Evolutionary conservation across 2,888 invertebrate genomes (phyloP), one percentile per base, ranked within the genome.

Genomic region (Cephus pygmeus): DNA sequence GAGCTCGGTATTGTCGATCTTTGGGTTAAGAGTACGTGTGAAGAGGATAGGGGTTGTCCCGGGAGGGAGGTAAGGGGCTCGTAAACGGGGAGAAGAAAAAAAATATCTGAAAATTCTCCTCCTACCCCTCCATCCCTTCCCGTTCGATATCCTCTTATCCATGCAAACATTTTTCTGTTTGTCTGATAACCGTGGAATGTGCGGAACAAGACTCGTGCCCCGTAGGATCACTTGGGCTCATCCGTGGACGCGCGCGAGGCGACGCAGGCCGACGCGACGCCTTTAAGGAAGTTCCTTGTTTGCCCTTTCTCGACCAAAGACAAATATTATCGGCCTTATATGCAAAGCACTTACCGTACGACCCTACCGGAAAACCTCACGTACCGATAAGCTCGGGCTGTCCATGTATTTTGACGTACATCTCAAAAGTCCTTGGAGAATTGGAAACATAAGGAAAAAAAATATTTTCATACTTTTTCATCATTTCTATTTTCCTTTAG

Each of bases 101-200:
- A 75, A 75, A 15, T n/a, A 33, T 34, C 69, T 69, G 35, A n/a
- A 69, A 75, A 75, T 69, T 36, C 56, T 40, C 15, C 36, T 4
- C 12, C 36, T 12, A 0, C 15, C 36, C 36, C 15, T 15, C 40
- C 6, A 1, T 15, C 15, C 40, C 15, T 15, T 73, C 68, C 56
- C 33, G 34, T 78, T 78, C 78, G 78, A 78, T 78, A 75, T 75
- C 68, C 71, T 75, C 78, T 82, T 81, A 83, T 78, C 80, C 78
- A 75, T 82, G 78, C 33, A 33, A 81, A 83, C 83, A 83, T 80
- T 83, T 78, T 35, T 77, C 35, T 83, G 80, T 82, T 82, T 83
- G 79, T 69, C 76, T 77, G 82, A 83, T 83, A 83, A 82, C 69
- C 75, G 31, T 73, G 80, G 81, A 81, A 78, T 82, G 79, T 79